Percentiles rank a stretch among this genome's conserved stretches.
Evolutionary conservation across 2,888 invertebrate genomes (phyloP).

Genomic region (Smittia aterrima): DNA sequence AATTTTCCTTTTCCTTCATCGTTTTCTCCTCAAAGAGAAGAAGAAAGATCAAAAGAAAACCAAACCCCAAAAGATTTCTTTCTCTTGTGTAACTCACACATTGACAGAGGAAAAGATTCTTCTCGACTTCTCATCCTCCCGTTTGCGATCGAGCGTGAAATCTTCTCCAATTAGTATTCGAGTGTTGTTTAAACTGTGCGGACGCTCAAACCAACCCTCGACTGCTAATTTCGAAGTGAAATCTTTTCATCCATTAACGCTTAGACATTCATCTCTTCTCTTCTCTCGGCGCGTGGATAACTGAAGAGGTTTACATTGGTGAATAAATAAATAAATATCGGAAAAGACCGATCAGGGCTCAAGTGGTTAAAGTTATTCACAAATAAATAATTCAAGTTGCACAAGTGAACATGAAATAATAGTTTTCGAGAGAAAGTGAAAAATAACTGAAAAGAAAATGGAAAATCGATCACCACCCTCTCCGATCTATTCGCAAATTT

Average conservation of each 20-base stretch:
- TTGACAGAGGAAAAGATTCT: neutral
- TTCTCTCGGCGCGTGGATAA: slow-evolving; percentile 2
- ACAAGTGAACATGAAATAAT: neutral
- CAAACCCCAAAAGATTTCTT: neutral
- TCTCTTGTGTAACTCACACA: neutral
- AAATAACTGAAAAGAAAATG: neutral
- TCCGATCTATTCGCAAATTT: neutral
- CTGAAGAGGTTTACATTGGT: slow-evolving; percentile 37
- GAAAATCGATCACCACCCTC: slow-evolving; percentile 17
- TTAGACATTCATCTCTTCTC: neutral
- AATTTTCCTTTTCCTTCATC: slow-evolving; percentile 6
- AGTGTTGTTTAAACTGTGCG: neutral
- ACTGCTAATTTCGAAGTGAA: neutral
- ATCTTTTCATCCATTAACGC: too few relatives aligned
- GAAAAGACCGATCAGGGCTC: neutral
- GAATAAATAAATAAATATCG: slow-evolving; percentile 37
- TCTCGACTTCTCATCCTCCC: neutral
- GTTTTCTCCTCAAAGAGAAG: neutral
- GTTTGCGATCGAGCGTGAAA: slow-evolving; percentile 9
- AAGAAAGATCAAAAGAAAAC: slow-evolving; percentile 28
- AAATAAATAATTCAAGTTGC: slow-evolving; percentile 16
- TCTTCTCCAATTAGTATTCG: slow-evolving; percentile 31
- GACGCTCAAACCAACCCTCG: slow-evolving; percentile 9
- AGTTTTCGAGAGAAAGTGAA: neutral
- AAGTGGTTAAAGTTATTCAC: slow-evolving; percentile 18